Conservation (phyloP, 1,140 invertebrate genomes). For the Lepidurus couesii region DNA sequence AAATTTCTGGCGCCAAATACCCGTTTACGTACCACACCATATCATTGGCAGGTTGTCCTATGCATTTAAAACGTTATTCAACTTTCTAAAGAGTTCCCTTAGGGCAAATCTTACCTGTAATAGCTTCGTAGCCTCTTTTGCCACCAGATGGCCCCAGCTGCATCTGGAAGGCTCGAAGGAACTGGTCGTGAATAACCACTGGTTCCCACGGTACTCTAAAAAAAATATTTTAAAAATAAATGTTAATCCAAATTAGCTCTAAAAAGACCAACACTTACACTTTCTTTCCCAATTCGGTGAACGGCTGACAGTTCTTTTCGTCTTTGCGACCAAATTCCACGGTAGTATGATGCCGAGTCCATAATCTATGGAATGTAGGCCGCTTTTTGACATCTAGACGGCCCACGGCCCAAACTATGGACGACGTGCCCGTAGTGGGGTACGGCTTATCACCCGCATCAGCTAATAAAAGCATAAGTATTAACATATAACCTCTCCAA, state of each 20-base stretch:
- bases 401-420: slow-evolving; percentile 79
- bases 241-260: slow-evolving; percentile 3
- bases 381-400: slow-evolving; percentile 67
- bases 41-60: slow-evolving; percentile 42
- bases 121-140: slow-evolving; percentile 65
- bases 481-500: neutral
- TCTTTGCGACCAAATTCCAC: slow-evolving; percentile 60
- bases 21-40: slow-evolving; percentile 77
- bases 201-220: slow-evolving; percentile 64
- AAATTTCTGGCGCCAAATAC: slow-evolving; percentile 74
- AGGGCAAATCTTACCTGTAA: slow-evolving; percentile 53
- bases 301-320: slow-evolving; percentile 63
- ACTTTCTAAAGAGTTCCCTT: neutral
- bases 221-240: slow-evolving; percentile 26
- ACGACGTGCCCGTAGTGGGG: slow-evolving; percentile 57
- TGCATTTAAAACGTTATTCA: neutral
- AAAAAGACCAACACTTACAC: slow-evolving; percentile 12
- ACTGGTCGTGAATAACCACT: slow-evolving; percentile 67
- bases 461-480: slow-evolving; percentile 48
- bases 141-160: slow-evolving; percentile 75
- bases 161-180: slow-evolving; percentile 66
- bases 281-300: slow-evolving; percentile 41
- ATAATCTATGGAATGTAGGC: slow-evolving; percentile 75
- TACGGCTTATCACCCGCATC: slow-evolving; percentile 73
- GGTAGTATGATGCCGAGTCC: slow-evolving; percentile 61